Evolutionary conservation across 2,888 invertebrate species (phyloP).

Genomic region (Unio pictorum): DNA sequence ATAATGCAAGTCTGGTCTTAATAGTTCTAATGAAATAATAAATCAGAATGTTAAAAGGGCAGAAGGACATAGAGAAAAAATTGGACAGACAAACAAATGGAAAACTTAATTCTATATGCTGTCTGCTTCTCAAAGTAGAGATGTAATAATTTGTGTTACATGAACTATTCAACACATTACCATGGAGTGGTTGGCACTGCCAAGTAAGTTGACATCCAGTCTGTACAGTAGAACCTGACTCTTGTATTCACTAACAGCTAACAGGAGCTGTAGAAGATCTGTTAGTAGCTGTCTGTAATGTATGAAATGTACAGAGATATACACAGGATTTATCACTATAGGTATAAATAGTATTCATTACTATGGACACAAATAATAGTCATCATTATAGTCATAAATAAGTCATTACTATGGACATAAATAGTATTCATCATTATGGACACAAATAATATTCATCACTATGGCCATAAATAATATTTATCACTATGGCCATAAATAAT

Average conservation of each 20-base stretch:
- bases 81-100: not conserved
- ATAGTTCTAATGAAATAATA: too few relatives aligned
- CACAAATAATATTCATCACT: too few relatives aligned
- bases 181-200: slow-evolving; percentile 47
- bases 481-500: too few relatives aligned
- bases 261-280: slow-evolving; percentile 60
- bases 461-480: too few relatives aligned
- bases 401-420: too few relatives aligned
- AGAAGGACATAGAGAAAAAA: not conserved
- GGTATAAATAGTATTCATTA: too few relatives aligned
- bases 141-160: not conserved
- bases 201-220: slow-evolving; percentile 65
- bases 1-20: too few relatives aligned
- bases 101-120: not conserved
- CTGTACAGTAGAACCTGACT: slow-evolving; percentile 61
- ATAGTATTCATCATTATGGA: too few relatives aligned
- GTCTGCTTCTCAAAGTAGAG: not conserved
- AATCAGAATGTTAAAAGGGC: too few relatives aligned
- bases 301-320: not conserved
- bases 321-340: not conserved
- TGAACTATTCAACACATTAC: slow-evolving; percentile 1
- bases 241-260: slow-evolving; percentile 62
- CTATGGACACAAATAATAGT: too few relatives aligned
- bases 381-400: too few relatives aligned
- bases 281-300: slow-evolving; percentile 55